A percentile compares a stretch with the other conserved stretches of the same genome.
phyloP scores from a whole-genome alignment of 1,140 invertebrate species.

The Condylostylus longicornis region DNA sequence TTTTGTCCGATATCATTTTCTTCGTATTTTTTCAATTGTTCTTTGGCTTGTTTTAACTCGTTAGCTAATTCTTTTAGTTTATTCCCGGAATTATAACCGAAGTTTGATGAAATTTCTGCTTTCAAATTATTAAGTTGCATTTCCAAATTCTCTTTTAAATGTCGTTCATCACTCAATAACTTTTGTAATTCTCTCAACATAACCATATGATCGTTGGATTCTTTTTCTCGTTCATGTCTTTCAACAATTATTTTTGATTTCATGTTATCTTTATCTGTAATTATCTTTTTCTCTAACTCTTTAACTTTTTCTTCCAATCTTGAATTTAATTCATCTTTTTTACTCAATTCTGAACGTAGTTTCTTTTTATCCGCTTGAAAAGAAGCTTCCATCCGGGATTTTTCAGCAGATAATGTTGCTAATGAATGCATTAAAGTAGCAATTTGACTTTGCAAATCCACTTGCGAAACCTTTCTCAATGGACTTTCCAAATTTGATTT shows the following conservation, averaged over 20 bases:
- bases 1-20: conserved; percentile 49
- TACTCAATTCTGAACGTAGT: conserved; percentile 48
- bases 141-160: conserved; percentile 45
- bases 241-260: conserved; percentile 58
- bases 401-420: conserved; percentile 64
- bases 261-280: conserved; percentile 46
- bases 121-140: conserved; percentile 37
- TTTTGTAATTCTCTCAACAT: conserved; percentile 53
- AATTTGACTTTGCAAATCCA: conserved; percentile 35
- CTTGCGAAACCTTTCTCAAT: too few species aligned
- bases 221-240: conserved; percentile 61
- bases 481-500: neutral
- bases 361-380: conserved; percentile 66
- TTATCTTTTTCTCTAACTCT: conserved; percentile 38
- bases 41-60: too few species aligned
- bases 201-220: conserved; percentile 54
- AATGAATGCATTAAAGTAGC: conserved; percentile 56
- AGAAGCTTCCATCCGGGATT: conserved; percentile 64
- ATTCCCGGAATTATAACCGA: conserved; percentile 18
- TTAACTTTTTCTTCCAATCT: conserved; percentile 45
- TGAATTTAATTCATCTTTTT: conserved; percentile 49
- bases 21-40: conserved; percentile 47
- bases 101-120: conserved; percentile 28
- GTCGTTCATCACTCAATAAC: conserved; percentile 43
- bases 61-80: too few species aligned